phyloP scores from a whole-genome alignment of 2,888 invertebrate species.

The Lingula anatina region DNA sequence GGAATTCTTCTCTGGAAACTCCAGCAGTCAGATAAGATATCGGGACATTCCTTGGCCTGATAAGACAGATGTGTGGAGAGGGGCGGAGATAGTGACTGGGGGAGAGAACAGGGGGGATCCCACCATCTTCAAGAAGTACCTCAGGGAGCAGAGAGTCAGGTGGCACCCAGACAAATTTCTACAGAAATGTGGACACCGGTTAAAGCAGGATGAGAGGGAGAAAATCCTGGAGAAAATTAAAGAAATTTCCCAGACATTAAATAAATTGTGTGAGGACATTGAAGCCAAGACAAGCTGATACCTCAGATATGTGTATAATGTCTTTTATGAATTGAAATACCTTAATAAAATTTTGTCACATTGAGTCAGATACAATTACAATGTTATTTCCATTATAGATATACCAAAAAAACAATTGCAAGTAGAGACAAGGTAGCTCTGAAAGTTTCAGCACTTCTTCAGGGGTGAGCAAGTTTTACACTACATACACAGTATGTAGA shows the following conservation, averaged over 20 bases:
- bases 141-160: conserved; percentile 34
- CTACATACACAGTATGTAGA: too few species aligned
- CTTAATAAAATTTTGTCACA: too few species aligned
- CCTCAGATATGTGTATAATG: too few species aligned
- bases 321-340: too few species aligned
- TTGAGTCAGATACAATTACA: too few species aligned
- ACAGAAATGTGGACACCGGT: conserved; percentile 31
- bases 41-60: conserved; percentile 39
- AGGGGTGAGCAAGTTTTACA: too few species aligned
- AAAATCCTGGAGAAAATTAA: conserved; percentile 33
- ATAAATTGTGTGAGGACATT: conserved; percentile 15
- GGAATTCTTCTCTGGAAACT: conserved; percentile 1
- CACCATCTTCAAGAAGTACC: conserved; percentile 22
- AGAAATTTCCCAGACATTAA: conserved; percentile 38
- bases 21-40: conserved; percentile 20
- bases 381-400: too few species aligned
- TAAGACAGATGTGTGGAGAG: conserved; percentile 9
- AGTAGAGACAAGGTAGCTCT: too few species aligned
- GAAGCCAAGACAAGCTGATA: too few species aligned
- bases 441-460: too few species aligned
- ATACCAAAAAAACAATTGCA: too few species aligned
- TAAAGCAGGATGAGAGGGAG: conserved; percentile 21
- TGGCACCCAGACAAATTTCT: conserved; percentile 48
- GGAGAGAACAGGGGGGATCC: conserved; percentile 18
- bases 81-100: conserved; percentile 27